Conservation (phyloP, 2,888 invertebrate genomes). For the Lithophane socia region DNA sequence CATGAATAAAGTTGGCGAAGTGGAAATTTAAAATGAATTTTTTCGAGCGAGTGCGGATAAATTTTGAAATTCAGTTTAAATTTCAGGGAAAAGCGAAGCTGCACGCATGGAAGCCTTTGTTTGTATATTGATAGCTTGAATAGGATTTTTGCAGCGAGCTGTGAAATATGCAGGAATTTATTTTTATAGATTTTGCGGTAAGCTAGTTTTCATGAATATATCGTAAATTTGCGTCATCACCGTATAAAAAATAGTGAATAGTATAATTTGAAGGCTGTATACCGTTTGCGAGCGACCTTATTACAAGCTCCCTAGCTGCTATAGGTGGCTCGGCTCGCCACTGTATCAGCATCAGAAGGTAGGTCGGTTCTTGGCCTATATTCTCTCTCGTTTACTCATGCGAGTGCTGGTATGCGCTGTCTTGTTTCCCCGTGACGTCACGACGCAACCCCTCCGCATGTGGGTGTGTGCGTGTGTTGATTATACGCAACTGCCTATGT, state of each 20-base stretch:
- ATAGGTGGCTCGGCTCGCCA: constrained; percentile 80
- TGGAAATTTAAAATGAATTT: constrained; percentile 51
- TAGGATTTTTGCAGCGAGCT: constrained; percentile 10
- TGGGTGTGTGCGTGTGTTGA: constrained; percentile 78
- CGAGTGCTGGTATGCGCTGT: constrained; percentile 63
- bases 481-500: constrained; percentile 74
- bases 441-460: constrained; percentile 78
- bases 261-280: constrained; percentile 71
- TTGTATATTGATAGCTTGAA: constrained; percentile 43
- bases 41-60: constrained; percentile 43
- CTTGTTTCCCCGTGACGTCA: constrained; percentile 86
- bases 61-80: constrained; percentile 53
- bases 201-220: constrained; percentile 31
- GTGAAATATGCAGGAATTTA: constrained; percentile 15
- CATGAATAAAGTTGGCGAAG: constrained; percentile 57
- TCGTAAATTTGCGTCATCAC: constrained; percentile 58
- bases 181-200: constrained; percentile 24
- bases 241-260: constrained; percentile 68
- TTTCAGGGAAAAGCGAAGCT: constrained; percentile 39
- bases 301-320: constrained; percentile 76
- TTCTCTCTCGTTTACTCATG: constrained; percentile 78
- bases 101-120: constrained; percentile 47
- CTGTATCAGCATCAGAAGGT: constrained; percentile 83
- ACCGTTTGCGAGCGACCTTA: constrained; percentile 76
- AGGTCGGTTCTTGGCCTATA: constrained; percentile 90